These are phyloP conservation scores for Hemithea aestivaria DNA, from an alignment of 2,888 invertebrate species.

Conservation along the genomic window DNA sequence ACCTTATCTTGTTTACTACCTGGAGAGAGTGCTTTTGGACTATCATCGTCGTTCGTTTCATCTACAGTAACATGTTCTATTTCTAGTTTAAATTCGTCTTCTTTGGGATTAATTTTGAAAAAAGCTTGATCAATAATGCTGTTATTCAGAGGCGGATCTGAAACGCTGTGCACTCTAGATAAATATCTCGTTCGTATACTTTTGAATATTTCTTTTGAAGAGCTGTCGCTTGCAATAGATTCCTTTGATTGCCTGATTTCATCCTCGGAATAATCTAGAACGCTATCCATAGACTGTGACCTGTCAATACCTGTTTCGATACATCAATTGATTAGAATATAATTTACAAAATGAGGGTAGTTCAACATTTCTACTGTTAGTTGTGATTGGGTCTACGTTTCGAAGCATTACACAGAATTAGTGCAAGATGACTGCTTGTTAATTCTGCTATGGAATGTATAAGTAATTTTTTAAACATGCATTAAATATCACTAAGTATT, in stretches of 20 bases:
- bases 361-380: conserved; percentile 38
- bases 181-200: conserved; percentile 66
- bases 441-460: conserved; percentile 31
- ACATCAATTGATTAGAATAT: conserved; percentile 54
- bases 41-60: conserved; percentile 57
- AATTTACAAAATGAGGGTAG: conserved; percentile 36
- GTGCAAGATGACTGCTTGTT: conserved; percentile 60
- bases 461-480: conserved; percentile 7
- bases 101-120: conserved; percentile 41
- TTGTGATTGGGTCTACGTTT: conserved; percentile 38
- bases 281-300: conserved; percentile 64
- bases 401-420: conserved; percentile 65
- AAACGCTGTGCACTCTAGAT: conserved; percentile 62
- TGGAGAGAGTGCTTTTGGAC: conserved; percentile 29
- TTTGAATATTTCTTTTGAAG: conserved; percentile 61
- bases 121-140: conserved; percentile 64
- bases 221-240: conserved; percentile 56
- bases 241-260: conserved; percentile 44
- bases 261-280: conserved; percentile 50
- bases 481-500: background rate
- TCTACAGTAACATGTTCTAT: conserved; percentile 58
- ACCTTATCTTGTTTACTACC: conserved; percentile 33
- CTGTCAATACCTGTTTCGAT: conserved; percentile 70
- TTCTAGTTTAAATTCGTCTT: conserved; percentile 42
- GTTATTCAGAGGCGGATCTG: conserved; percentile 47